Evolutionary conservation across 2,888 invertebrate genomes (phyloP).

Genomic region (Noctua pronuba): DNA sequence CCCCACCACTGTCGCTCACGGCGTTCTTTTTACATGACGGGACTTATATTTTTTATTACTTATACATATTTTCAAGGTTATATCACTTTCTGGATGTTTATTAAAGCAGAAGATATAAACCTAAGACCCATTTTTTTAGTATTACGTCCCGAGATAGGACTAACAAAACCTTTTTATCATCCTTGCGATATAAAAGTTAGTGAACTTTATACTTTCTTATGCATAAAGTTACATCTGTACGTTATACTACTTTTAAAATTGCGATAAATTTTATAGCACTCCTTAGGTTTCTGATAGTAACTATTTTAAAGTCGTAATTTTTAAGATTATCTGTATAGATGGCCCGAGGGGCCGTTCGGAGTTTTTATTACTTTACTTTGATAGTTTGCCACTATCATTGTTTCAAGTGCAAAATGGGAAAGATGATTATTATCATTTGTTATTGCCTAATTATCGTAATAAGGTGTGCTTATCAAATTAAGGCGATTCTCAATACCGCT

Average conservation of each 20-base stretch:
- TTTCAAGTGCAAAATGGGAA: background rate
- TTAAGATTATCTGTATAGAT: constrained; percentile 37
- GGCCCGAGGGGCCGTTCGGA: background rate
- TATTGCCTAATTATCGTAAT: background rate
- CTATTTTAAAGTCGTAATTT: constrained; percentile 42
- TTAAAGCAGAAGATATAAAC: background rate
- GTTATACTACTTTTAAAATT: constrained; percentile 51
- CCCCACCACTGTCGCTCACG: too few relatives aligned
- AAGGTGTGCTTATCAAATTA: background rate
- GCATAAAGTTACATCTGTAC: constrained; percentile 31
- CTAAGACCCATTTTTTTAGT: background rate
- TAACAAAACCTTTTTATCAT: constrained; percentile 27
- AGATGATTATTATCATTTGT: background rate
- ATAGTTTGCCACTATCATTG: background rate
- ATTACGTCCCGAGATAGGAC: background rate
- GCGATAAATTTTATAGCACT: constrained; percentile 52
- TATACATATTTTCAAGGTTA: background rate
- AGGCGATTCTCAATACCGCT: background rate
- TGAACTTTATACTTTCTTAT: constrained; percentile 23
- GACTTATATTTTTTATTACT: too few relatives aligned
- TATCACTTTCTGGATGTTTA: background rate
- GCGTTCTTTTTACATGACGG: too few relatives aligned
- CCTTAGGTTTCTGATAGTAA: constrained; percentile 39
- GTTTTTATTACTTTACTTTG: constrained; percentile 32
- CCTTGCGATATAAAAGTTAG: constrained; percentile 30